Base-by-base conservation (phyloP, 2,797 vertebrate species). In the Kryptopterus vitreolus region DNA sequence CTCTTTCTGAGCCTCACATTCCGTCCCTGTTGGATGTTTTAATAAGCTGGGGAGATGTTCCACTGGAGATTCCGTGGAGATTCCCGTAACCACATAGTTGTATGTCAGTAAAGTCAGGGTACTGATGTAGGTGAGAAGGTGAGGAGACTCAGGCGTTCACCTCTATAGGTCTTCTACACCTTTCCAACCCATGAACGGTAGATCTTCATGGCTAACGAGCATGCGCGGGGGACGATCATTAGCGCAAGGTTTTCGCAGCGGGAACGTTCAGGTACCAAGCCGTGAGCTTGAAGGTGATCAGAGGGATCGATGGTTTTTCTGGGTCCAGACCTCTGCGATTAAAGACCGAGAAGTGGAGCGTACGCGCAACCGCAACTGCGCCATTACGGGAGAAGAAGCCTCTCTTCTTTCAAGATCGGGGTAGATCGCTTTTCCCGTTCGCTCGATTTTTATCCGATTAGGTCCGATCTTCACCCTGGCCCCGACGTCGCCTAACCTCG, bases 371-470 rank as follows among this genome's bases (percentile, higher is more conserved):
- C 92, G 66, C 94, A 92, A 89, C 85, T 84, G 78, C 78, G 81
- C 89, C 90, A 90, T 94, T 92, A 93, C 52, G 81, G 89, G 82
- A 85, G 72, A 29, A 29, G 83, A 84, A 83, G 83, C 89, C 89
- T 92, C 93, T 94, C 92, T 86, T 77, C 91, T 93, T 93, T 92
- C 91, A 87, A 87, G 83, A 86, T 88, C 81, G 85, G 89, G 90
- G 91, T 94, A 81, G 92, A 94, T 94, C 92, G 84, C 89, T 91
- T 94, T 93, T 88, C 92, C 79, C 71, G 72, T 85, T 81, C 82
- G 90, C 92, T 94, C 92, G 46, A 94, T 94, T 85, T 89, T 94
- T 94, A 95, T 93, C 89, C 81, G 75, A 89, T 94, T 93, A 88
- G 80, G 82, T 87, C 82, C 92, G 92, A 90, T 93, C 90, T 92